Evolutionary conservation across 2,797 vertebrate species (phyloP), one percentile per base, ranked within the genome.

Genomic region (Acipenser oxyrinchus): DNA sequence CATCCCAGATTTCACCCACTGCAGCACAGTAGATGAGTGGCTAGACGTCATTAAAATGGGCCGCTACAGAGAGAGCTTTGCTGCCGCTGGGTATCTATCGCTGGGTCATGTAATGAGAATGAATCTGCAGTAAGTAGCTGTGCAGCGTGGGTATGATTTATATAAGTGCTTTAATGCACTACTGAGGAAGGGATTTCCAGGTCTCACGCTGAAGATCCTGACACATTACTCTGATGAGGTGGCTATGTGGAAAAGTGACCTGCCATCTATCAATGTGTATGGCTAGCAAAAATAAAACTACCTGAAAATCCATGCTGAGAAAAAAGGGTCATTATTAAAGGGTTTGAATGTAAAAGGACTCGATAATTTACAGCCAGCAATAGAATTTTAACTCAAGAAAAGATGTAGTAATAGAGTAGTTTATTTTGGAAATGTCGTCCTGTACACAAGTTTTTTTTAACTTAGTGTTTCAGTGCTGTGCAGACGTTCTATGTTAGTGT

Each of bases 21-120:
- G 91, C 73, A 81, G 89, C 80, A 96, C 93, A 0, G 94, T 99
- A 68, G 92, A 93, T 61, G 96, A 97, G 72, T 99, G 96, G 96
- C 80, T 99, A 90, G 94, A 98, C 73, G 95, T 93, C 81, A 97
- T 99, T 79, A 92, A 93, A 55, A 93, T 99, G 93, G 87, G 94
- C n/a, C 93, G 94, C 69, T 99, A 99, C 83, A 92, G 93, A 65
- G 92, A 96, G 65, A 94, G 94, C 80, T 99, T 98, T 49, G 91
- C 93, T 3, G 90, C 90, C 3, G 96, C 92, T 0, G 96, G 96
- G 0, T 98, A 92, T 82, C 91, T 93, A 15, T 94, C 94, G 18
- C 83, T 99, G 70, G 93, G 93, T 67, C 93, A 97, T 79, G 87
- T 99, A 79, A 90, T 99, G 78, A 76, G 79, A 67, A 94, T 99